phyloP scores from a whole-genome alignment of 2,797 vertebrate species.

The Intellagama lesueurii region DNA sequence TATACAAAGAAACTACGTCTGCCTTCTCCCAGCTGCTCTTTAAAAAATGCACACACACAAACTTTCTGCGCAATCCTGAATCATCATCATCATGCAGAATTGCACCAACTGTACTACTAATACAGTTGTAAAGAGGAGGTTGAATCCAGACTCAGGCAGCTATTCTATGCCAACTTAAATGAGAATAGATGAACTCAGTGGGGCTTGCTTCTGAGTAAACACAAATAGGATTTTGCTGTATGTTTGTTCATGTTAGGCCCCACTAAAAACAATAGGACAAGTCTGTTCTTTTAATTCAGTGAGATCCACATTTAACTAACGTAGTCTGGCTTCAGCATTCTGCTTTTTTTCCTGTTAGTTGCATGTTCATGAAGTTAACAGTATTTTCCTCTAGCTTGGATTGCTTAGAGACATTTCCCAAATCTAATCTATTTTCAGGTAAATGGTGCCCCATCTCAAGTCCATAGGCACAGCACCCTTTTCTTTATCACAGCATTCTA shows the following conservation, averaged over 20 bases:
- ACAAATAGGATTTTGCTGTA: neutral
- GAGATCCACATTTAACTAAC: neutral
- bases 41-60: neutral
- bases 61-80: rapidly evolving
- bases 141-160: neutral
- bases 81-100: neutral
- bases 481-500: neutral
- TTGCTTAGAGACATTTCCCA: neutral
- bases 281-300: neutral
- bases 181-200: neutral
- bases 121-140: conserved; percentile 39
- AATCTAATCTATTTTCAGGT: neutral
- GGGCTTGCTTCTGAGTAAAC: neutral
- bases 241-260: neutral
- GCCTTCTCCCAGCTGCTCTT: neutral
- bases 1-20: neutral
- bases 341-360: neutral
- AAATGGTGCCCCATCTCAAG: neutral
- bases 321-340: conserved; percentile 12
- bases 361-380: neutral
- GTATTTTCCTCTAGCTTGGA: neutral
- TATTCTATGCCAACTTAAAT: neutral
- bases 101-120: neutral
- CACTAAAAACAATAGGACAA: neutral
- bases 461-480: neutral